Base-by-base conservation (phyloP, 1,140 invertebrate species). In the Andricus grossulariae region DNA sequence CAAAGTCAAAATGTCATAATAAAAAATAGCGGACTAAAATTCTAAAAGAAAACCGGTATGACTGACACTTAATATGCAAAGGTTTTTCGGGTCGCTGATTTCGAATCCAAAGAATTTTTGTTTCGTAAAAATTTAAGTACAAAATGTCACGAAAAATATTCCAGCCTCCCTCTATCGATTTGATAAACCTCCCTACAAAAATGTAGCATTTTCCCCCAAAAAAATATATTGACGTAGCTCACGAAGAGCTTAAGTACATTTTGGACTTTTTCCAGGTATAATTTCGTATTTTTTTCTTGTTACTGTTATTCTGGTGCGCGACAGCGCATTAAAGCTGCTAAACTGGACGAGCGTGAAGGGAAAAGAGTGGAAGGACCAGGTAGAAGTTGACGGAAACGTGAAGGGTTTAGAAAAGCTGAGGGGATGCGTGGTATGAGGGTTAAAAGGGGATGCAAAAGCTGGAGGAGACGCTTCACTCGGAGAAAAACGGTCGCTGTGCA, bases 401-500 rank as follows among this genome's bases (percentile, higher is more conserved):
- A 66, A 66, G 57, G 57, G 57, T 45, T 66, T 66, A 66, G 57
- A 66, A 66, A 72, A 75, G 73, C 19, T 50, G 21, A 71, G 50
- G 66, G 50, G 66, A 73, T 73, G 71, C 71, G 32, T 66, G 76
- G 77, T 80, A 80, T 18, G 50, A 51, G 50, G n/a, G 19, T 19
- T 50, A 1, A 21, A 51, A 73, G 19, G 32, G 50, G 51, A 75
- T 52, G 71, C 50, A 54, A 73, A 50, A 52, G 16, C 32, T 21
- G 25, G 45, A 39, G 21, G 52, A 74, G 80, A 74, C 57, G 71
- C 74, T 83, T 84, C 76, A 76, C 79, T 81, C 79, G 21, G 79
- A 80, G 82, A 84, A 88, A 87, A 87, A 87, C 85, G 83, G 80
- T 85, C 75, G 87, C 79, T 78, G 78, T 80, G 77, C 83, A 81